phyloP scores from a whole-genome alignment of 1,140 invertebrate species.

The Camponotus pennsylvanicus region DNA sequence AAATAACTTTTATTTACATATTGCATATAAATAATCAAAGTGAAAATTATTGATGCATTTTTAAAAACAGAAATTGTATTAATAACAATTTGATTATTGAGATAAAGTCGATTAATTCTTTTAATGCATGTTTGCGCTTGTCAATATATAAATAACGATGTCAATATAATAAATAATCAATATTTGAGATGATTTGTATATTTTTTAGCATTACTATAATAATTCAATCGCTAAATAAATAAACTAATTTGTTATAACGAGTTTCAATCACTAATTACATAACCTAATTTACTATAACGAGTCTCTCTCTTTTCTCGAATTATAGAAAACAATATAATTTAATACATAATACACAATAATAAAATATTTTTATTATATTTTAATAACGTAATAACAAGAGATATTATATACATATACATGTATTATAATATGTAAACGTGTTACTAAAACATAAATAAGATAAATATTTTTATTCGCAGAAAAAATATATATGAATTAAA shows the following conservation, averaged over 20 bases:
- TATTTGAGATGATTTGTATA: not conserved
- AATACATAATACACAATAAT: not conserved
- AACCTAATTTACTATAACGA: constrained; percentile 37
- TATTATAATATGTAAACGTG: too few species aligned
- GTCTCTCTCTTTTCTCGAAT: not conserved
- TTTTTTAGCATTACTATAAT: constrained; percentile 18
- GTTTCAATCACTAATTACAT: constrained; percentile 20
- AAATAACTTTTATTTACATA: constrained; percentile 12
- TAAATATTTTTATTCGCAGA: constrained; percentile 32
- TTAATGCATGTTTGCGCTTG: not conserved
- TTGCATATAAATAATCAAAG: too few species aligned
- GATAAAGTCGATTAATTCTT: not conserved
- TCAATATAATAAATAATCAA: not conserved
- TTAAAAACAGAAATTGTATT: not conserved
- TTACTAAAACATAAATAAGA: not conserved
- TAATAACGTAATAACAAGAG: not conserved
- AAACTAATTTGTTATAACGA: constrained; percentile 41
- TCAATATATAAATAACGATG: not conserved
- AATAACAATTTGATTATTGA: constrained; percentile 6
- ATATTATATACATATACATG: constrained; percentile 19
- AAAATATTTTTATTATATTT: too few species aligned
- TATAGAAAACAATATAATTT: constrained; percentile 21
- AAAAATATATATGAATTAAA: not conserved
- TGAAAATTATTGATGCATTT: too few species aligned
- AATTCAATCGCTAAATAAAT: constrained; percentile 6